Conservation (phyloP, 2,888 invertebrate species). For the Stictocephala bisonia region DNA sequence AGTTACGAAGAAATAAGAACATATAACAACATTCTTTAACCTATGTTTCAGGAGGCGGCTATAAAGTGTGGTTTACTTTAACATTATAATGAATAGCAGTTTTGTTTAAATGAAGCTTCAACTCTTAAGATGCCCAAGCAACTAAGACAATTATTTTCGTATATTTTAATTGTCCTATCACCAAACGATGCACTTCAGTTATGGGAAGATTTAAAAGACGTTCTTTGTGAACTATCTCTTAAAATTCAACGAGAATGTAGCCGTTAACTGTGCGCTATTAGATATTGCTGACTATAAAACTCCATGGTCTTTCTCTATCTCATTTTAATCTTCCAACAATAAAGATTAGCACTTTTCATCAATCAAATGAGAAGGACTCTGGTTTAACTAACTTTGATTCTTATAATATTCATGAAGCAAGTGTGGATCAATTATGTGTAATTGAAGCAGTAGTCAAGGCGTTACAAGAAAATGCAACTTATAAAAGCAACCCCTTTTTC, state of each 20-base stretch:
- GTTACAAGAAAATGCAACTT: background rate
- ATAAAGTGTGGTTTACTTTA: slow-evolving; percentile 30
- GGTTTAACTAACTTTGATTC: too few species aligned
- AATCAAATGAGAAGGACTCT: too few species aligned
- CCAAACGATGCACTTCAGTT: slow-evolving; percentile 54
- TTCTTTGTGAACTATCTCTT: too few species aligned
- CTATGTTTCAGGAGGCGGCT: slow-evolving; percentile 18
- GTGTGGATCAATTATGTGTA: too few species aligned
- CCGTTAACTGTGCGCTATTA: too few species aligned
- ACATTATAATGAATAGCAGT: slow-evolving; percentile 44
- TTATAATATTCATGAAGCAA: too few species aligned
- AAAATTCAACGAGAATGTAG: too few species aligned
- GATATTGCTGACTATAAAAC: too few species aligned
- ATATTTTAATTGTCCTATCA: slow-evolving; percentile 58
- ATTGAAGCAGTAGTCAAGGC: background rate
- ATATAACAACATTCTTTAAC: background rate
- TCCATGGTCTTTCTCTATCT: too few species aligned
- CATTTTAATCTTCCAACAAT: too few species aligned
- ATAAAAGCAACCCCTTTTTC: slow-evolving; percentile 52
- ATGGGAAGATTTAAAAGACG: slow-evolving; percentile 7
- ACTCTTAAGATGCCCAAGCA: slow-evolving; percentile 56
- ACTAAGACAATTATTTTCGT: slow-evolving; percentile 61
- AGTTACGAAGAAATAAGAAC: slow-evolving; percentile 40
- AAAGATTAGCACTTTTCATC: too few species aligned
- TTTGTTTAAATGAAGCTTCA: slow-evolving; percentile 57